Evolutionary conservation across 2,797 vertebrate species (phyloP).

Genomic region (Rhynchonycteris naso): DNA sequence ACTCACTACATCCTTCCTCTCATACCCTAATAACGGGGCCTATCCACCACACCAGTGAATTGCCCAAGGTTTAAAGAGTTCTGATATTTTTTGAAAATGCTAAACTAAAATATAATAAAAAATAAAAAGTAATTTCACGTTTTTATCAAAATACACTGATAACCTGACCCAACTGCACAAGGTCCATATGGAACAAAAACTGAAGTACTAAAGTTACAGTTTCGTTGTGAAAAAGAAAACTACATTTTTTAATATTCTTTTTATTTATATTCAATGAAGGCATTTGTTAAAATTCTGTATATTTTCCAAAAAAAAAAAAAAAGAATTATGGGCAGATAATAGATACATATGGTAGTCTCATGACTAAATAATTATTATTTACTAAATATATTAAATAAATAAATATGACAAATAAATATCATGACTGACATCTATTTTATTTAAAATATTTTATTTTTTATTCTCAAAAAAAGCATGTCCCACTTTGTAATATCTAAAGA

Average conservation of each 20-base stretch:
- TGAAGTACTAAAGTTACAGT: not conserved
- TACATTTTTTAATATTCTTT: not conserved
- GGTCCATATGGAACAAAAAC: not conserved
- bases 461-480: not conserved
- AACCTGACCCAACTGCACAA: not conserved
- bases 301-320: constrained; percentile 55
- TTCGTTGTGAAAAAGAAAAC: constrained; percentile 19
- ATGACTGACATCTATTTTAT: constrained; percentile 7
- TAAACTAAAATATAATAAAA: constrained; percentile 50
- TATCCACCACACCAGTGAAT: constrained; percentile 76
- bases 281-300: constrained; percentile 31
- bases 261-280: constrained; percentile 10
- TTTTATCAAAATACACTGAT: constrained; percentile 2
- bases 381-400: too few relatives aligned
- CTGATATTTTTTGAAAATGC: not conserved
- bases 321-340: constrained; percentile 30
- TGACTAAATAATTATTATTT: constrained; percentile 47
- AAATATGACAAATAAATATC: too few relatives aligned
- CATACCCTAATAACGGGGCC: constrained; percentile 79
- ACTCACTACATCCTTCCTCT: constrained; percentile 81
- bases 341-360: not conserved
- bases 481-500: constrained; percentile 20
- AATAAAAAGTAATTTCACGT: constrained; percentile 23
- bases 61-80: constrained; percentile 48
- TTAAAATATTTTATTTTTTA: constrained; percentile 1